These are phyloP conservation scores for Clytia hemisphaerica DNA, from an alignment of 30 jellyfish, hydroid and myxozoan genomes.

Conservation along the genomic window DNA sequence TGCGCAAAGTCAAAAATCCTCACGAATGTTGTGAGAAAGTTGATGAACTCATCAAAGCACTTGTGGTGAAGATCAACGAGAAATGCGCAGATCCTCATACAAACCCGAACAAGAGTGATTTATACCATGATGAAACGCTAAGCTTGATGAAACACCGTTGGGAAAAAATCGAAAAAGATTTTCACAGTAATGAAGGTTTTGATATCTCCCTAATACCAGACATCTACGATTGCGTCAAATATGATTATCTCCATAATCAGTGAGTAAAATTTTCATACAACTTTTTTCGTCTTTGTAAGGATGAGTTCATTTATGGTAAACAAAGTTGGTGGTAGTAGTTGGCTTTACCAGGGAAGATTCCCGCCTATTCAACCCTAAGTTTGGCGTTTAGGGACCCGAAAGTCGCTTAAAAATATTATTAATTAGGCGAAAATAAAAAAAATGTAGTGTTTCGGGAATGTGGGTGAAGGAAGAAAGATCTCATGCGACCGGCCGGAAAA, in stretches of 20 bases:
- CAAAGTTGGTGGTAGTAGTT: neutral
- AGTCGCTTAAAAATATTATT: no score
- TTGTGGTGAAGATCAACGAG: constrained; percentile 58
- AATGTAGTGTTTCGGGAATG: no score
- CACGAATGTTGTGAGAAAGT: constrained; percentile 74
- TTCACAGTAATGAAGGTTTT: constrained; percentile 55
- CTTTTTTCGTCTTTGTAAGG: neutral
- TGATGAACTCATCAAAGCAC: constrained; percentile 46
- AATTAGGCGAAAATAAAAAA: no score
- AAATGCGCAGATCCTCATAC: constrained; percentile 44
- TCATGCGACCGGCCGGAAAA: no score
- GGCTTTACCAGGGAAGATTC: neutral
- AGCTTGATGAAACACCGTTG: constrained; percentile 86
- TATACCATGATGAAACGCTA: constrained; percentile 80
- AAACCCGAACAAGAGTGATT: constrained; percentile 47
- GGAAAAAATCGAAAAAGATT: constrained; percentile 83
- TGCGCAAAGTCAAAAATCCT: constrained; percentile 66
- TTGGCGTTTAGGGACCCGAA: no score
- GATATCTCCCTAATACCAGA: constrained; percentile 97
- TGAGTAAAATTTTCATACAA: constrained; percentile 23
- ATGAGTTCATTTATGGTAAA: neutral
- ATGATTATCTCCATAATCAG: constrained; percentile 92
- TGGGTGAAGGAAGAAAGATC: no score
- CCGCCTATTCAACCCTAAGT: neutral
- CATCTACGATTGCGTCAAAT: constrained; percentile 91